These are phyloP conservation scores for Colostygia pectinataria DNA, from an alignment of 2,888 invertebrate genomes.

Conservation along the genomic window DNA sequence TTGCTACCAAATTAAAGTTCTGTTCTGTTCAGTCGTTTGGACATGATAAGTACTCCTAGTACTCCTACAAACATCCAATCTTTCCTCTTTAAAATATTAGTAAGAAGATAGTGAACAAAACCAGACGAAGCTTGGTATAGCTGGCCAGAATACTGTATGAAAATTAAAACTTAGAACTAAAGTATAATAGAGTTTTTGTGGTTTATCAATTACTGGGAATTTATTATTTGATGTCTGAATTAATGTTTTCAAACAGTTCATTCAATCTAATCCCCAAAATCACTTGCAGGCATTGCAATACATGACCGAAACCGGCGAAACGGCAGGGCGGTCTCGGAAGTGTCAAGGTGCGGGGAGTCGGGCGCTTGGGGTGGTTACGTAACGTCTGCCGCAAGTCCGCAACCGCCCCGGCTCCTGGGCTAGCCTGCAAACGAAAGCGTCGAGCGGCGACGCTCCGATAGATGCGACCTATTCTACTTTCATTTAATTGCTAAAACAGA, in stretches of 20 bases:
- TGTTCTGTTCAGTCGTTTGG: no score
- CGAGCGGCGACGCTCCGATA: constrained; percentile 4
- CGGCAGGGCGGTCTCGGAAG: constrained; percentile 51
- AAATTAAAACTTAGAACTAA: no score
- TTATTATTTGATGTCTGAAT: not conserved
- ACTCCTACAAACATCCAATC: no score
- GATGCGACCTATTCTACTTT: constrained; percentile 2
- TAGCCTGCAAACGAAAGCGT: constrained; percentile 1
- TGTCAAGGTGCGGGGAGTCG: constrained; percentile 47
- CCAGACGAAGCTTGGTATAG: no score
- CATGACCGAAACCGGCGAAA: constrained; percentile 21
- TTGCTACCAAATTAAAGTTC: no score
- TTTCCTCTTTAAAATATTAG: no score
- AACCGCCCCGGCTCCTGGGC: constrained; percentile 36
- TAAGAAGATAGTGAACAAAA: no score
- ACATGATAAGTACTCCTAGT: no score
- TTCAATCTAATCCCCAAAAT: constrained; percentile 19
- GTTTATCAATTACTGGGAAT: not conserved
- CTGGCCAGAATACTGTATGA: no score
- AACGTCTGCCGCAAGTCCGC: constrained; percentile 56
- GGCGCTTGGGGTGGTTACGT: constrained; percentile 54
- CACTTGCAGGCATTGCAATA: constrained; percentile 30
- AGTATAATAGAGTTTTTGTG: not conserved
- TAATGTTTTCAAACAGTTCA: constrained; percentile 22
- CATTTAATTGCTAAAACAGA: no score